Base-by-base conservation (phyloP, 2,113 vertebrate species). In the Rafetus swinhoei region DNA sequence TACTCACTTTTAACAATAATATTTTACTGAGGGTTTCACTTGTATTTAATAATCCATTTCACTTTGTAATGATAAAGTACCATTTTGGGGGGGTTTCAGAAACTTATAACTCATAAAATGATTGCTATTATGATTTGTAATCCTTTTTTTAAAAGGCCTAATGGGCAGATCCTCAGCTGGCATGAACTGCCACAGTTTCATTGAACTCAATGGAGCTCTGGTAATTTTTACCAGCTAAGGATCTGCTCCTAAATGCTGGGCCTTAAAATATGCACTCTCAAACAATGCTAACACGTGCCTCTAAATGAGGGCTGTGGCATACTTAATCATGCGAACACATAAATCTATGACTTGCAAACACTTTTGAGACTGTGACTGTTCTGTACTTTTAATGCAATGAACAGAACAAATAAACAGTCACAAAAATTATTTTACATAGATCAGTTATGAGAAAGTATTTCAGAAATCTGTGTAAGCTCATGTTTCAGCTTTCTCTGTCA, bases 31-130 rank as follows among this genome's bases (percentile, higher is more conserved):
- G 1, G 77, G 69, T 83, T 56, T 85, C 13, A 50, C 27, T 92
- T 89, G 39, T 50, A 77, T 77, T 77, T 24, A 39, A 77, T 50
- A 50, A 24, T 50, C 72, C 74, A 77, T 74, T 93, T 86, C 53
- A 65, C 0, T 19, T 22, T 15, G 6, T 0, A 0, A 53, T 84
- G 81, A 76, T 85, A 54, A 62, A 16, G 25, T 12, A 45, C 69
- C 7, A 8, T 84, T 5, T 4, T 35, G n/a, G 74, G 54, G 60
- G 60, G 25, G 4, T 39, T 59, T 84, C 76, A n/a, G 59, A 56
- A 77, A 39, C 25, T 84, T 32, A 29, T 32, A 79, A 19, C 54
- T 50, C 80, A 59, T 24, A 5, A 29, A 22, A 60, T 53, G 32
- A 81, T 59, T 27, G 57, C 2, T 16, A 57, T 45, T 62, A 55